Base-by-base conservation (phyloP, 1,140 invertebrate genomes). In the Cryptotermes secundus region DNA sequence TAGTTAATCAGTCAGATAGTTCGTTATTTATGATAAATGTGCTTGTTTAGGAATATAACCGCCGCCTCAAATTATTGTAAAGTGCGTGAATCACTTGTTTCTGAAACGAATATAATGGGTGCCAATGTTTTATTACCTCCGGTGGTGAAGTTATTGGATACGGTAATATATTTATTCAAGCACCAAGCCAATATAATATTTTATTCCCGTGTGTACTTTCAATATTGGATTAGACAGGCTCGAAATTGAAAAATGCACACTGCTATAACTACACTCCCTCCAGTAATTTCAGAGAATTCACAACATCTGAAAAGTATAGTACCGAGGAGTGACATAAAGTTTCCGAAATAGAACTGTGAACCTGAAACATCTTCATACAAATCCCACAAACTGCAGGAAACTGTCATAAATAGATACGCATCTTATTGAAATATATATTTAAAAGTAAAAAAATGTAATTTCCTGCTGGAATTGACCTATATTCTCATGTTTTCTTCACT, bases 191-290 rank as follows among this genome's bases (percentile, higher is more conserved):
- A 72, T n/a, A 72, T 26, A 72, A 72, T 72, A 72, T 72, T 72
- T 72, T 31, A 72, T 72, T 72, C 59, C 59, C n/a, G n/a, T 72
- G 59, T 72, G 59, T 72, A 72, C 26, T 1, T 72, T 72, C 59
- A 72, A n/a, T 72, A 72, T 72, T 26, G 59, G 59, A 72, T 72
- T 72, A 72, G 59, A 72, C 26, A n/a, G 59, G 59, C 59, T n/a
- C n/a, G 26, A 31, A 72, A 3, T 72, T 72, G 59, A n/a, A 72
- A 26, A 72, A n/a, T 6, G 26, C n/a, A n/a, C 26, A 6, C 9
- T 72, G 26, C n/a, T 3, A 72, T 72, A 72, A 72, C n/a, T 31
- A 72, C 4, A n/a, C 26, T 72, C 26, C n/a, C n/a, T 72, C 26
- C 59, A 31, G 2, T 31, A n/a, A 6, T 7, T 59, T 59, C 19